phyloP scores from a whole-genome alignment of 2,888 invertebrate species.

The Ennomos erosarius region DNA sequence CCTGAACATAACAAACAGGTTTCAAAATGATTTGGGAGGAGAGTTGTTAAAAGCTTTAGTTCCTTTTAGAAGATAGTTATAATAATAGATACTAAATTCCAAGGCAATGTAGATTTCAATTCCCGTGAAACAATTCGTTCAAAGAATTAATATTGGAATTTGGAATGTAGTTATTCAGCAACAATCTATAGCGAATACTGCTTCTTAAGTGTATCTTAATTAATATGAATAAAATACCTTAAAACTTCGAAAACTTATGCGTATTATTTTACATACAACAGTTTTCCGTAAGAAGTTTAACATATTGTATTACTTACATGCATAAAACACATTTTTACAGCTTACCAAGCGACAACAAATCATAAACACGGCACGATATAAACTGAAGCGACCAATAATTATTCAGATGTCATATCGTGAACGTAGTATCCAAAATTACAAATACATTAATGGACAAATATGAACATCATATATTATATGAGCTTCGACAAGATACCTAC shows the following conservation, averaged over 20 bases:
- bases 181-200: not conserved
- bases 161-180: not conserved
- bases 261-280: conserved; percentile 15
- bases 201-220: too few species aligned
- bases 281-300: conserved; percentile 28
- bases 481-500: conserved; percentile 40
- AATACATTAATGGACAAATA: conserved; percentile 36
- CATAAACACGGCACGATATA: conserved; percentile 36
- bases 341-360: conserved; percentile 36
- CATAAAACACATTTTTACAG: conserved; percentile 30
- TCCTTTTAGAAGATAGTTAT: not conserved
- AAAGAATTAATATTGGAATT: not conserved
- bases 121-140: conserved; percentile 3
- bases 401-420: conserved; percentile 37
- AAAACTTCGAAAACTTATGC: conserved; percentile 8
- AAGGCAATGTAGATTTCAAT: conserved; percentile 7
- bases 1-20: conserved; percentile 16
- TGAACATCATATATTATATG: conserved; percentile 43
- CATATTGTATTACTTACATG: conserved; percentile 22
- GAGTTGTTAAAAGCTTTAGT: conserved; percentile 11
- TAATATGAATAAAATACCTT: conserved; percentile 21
- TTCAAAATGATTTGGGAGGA: conserved; percentile 13
- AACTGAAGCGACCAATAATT: conserved; percentile 39
- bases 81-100: not conserved
- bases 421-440: conserved; percentile 42